A percentile compares a stretch with the other conserved stretches of the same genome.
These are phyloP conservation scores for Nomada ferruginata DNA, from an alignment of 2,888 invertebrate species.

Conservation along the genomic window DNA sequence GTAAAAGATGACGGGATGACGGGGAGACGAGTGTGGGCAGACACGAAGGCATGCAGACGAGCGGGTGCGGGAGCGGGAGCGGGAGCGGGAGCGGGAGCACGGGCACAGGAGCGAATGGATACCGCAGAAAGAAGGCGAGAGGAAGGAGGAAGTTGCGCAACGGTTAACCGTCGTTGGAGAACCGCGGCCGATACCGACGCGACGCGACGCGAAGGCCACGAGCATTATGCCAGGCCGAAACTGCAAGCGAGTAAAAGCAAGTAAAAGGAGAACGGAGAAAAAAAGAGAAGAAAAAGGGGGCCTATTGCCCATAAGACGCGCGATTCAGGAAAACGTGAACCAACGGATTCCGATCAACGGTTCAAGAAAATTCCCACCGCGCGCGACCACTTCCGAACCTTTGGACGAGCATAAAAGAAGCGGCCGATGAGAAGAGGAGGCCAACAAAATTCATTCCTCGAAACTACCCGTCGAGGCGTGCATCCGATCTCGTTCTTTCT, in stretches of 20 bases:
- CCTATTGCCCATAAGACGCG: too few species aligned
- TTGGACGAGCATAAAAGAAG: constrained; percentile 4
- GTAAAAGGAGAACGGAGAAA: not conserved
- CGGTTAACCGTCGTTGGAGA: constrained; percentile 69
- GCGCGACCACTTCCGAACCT: not conserved
- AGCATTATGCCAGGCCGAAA: not conserved
- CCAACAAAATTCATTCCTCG: constrained; percentile 61
- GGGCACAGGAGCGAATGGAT: constrained; percentile 40
- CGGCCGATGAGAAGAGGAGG: constrained; percentile 20
- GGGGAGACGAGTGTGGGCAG: constrained; percentile 49
- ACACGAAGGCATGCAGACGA: constrained; percentile 56
- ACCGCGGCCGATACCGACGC: constrained; percentile 41
- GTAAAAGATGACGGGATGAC: constrained; percentile 61
- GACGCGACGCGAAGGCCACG: constrained; percentile 1
- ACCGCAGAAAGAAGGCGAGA: constrained; percentile 54
- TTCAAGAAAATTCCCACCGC: too few species aligned
- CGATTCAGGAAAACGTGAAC: too few species aligned
- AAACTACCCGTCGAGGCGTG: constrained; percentile 67
- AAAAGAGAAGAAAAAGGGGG: not conserved
- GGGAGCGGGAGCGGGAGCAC: not conserved
- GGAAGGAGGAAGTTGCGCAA: constrained; percentile 76
- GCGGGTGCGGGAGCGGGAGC: constrained; percentile 23
- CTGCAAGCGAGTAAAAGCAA: not conserved
- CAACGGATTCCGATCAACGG: not conserved
- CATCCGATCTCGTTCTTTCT: constrained; percentile 71